Base-by-base conservation (phyloP, 92 coral and sea anemone genomes). In the Paragorgia papillata region DNA sequence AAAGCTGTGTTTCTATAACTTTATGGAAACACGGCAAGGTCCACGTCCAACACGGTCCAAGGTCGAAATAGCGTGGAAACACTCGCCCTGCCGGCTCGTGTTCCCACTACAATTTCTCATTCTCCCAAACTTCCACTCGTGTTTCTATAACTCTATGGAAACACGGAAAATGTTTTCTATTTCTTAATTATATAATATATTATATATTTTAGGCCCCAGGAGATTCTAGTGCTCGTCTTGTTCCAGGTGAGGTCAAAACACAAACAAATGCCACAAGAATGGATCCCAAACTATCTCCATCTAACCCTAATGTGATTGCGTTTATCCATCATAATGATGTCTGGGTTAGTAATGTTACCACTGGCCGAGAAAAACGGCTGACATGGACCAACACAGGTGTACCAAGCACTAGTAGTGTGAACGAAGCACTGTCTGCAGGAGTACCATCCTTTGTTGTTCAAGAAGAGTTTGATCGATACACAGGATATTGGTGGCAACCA, bases 401-500 rank as follows among this genome's bases (percentile, higher is more conserved):
- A 6, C 86, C 92, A 20, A 84, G 62, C 71, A 63, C 60, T 22
- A 84, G 62, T 76, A 63, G 58, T 22, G 69, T 91, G 41, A 97
- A 95, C 44, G 99, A 91, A 57, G 82, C 99, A 3, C 30, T 91
- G 29, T 89, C 99, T 8, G 97, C 99, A 37, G 99, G 99, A 54
- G 99, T 95, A 14, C 97, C 99, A 20, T 95, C 99, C 13, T 95
- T 95, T 83, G 89, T 95, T 22, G 99, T 85, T 0, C 99, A 95
- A 60, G 99, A 91, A 30, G 99, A 95, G 30, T 95, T 91, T 91
- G 99, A 95, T 51, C 70, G 99, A 40, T 95, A 95, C 69, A 95
- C 97, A 34, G 99, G 99, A 0, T 95, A 91, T 74, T 95, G 99
- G 99, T 95, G 99, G 99, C 90, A 87, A 27, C 97, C 99, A 43